A percentile compares a stretch with the other conserved stretches of the same genome.
phyloP scores from a whole-genome alignment of 2,888 invertebrate species.

The Cosmopolites sordidus region DNA sequence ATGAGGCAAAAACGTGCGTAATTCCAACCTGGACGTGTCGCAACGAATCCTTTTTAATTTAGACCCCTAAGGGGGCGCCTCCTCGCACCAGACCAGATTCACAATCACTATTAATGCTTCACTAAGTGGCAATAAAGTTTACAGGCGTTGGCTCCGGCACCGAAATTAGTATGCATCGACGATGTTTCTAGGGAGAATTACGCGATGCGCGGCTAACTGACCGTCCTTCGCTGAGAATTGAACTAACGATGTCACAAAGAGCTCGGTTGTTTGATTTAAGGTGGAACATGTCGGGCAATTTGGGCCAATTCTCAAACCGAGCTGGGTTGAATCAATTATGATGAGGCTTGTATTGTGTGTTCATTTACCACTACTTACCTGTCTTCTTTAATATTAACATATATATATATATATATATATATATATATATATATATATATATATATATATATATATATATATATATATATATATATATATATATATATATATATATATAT shows the following conservation, averaged over 20 bases:
- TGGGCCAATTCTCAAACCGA: constrained; percentile 11
- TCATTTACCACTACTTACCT: neutral
- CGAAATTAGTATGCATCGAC: constrained; percentile 45
- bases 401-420: too few species aligned
- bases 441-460: too few species aligned
- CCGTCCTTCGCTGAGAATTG: constrained; percentile 43
- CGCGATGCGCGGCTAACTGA: constrained; percentile 31
- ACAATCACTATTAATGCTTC: constrained; percentile 45
- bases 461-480: too few species aligned
- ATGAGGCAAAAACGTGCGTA: constrained; percentile 31
- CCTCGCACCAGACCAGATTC: constrained; percentile 33
- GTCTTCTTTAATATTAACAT: neutral
- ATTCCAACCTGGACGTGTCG: constrained; percentile 31
- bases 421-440: too few species aligned
- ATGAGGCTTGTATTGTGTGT: neutral
- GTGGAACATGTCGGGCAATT: constrained; percentile 18
- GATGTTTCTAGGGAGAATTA: constrained; percentile 33
- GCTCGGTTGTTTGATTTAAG: constrained; percentile 17
- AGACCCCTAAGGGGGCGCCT: constrained; percentile 12
- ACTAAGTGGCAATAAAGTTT: constrained; percentile 47
- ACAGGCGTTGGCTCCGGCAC: constrained; percentile 32
- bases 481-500: too few species aligned
- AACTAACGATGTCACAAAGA: constrained; percentile 45
- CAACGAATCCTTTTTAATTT: constrained; percentile 27
- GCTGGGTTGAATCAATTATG: neutral